Percentiles rank a stretch among this genome's conserved stretches.
Conservation (phyloP, 2,888 invertebrate species). For the Rhopalosiphum nymphaeae region DNA sequence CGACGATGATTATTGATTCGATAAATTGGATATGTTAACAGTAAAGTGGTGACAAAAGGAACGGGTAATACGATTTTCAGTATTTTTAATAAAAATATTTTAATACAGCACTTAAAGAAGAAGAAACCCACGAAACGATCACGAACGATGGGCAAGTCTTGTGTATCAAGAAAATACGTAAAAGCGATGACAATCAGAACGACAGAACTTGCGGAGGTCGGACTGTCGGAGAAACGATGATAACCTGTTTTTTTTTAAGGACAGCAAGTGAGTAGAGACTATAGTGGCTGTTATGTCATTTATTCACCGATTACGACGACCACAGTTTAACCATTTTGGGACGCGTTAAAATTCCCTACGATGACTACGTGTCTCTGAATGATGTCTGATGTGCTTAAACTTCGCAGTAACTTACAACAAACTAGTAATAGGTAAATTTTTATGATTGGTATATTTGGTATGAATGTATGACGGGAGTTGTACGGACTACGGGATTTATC, state of each 20-base stretch:
- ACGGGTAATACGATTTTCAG: neutral
- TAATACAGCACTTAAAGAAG: neutral
- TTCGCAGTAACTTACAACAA: neutral
- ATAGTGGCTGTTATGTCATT: neutral
- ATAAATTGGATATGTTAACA: neutral
- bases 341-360: conserved; percentile 40
- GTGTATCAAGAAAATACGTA: neutral
- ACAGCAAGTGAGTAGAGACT: neutral
- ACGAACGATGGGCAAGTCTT: neutral
- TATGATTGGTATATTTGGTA: neutral
- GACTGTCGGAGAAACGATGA: conserved; percentile 31
- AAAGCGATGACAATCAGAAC: conserved; percentile 36
- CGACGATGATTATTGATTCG: neutral
- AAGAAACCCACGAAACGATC: neutral
- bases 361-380: conserved; percentile 10
- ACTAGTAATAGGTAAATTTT: neutral
- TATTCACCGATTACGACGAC: conserved; percentile 12
- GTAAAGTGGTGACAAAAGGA: neutral
- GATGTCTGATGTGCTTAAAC: neutral
- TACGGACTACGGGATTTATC: neutral
- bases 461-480: neutral
- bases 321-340: conserved; percentile 41
- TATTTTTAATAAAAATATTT: neutral
- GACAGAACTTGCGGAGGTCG: neutral
- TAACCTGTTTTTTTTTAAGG: conserved; percentile 64